Evolutionary conservation across 2,797 vertebrate genomes (phyloP).

Genomic region (Falco cherrug): DNA sequence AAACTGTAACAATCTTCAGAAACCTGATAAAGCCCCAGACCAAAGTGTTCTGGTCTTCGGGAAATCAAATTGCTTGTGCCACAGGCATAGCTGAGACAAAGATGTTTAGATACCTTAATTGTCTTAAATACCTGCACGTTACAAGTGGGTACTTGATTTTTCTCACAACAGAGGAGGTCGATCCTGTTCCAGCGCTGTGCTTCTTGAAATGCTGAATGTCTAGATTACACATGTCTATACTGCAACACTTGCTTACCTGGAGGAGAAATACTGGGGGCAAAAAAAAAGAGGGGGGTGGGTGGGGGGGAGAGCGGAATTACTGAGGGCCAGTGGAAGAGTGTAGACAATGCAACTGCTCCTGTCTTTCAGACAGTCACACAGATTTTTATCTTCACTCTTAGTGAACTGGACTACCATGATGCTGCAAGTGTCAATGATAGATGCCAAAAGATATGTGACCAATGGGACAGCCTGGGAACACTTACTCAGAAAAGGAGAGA

Average conservation of each 20-base stretch:
- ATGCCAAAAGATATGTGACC: conserved; percentile 97
- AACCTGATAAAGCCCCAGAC: neutral
- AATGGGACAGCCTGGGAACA: conserved; percentile 96
- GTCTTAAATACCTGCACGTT: neutral
- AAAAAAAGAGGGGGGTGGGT: neutral
- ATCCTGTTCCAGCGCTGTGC: neutral
- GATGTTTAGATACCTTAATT: neutral
- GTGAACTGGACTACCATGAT: conserved; percentile 95
- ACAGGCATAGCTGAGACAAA: neutral
- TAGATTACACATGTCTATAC: neutral
- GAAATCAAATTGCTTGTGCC: neutral
- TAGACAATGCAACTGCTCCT: neutral
- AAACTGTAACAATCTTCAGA: neutral
- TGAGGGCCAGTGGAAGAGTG: neutral
- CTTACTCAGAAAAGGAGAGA: conserved; percentile 97
- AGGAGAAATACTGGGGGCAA: neutral
- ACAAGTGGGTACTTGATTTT: neutral
- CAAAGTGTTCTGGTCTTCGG: neutral
- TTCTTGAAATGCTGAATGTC: neutral
- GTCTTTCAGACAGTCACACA: neutral
- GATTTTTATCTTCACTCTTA: conserved; percentile 62
- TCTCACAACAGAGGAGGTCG: neutral
- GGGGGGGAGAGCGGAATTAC: neutral
- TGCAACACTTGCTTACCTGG: neutral
- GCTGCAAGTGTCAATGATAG: conserved; percentile 92